Conservation (phyloP, 1,140 invertebrate genomes). For the Pantala flavescens region DNA sequence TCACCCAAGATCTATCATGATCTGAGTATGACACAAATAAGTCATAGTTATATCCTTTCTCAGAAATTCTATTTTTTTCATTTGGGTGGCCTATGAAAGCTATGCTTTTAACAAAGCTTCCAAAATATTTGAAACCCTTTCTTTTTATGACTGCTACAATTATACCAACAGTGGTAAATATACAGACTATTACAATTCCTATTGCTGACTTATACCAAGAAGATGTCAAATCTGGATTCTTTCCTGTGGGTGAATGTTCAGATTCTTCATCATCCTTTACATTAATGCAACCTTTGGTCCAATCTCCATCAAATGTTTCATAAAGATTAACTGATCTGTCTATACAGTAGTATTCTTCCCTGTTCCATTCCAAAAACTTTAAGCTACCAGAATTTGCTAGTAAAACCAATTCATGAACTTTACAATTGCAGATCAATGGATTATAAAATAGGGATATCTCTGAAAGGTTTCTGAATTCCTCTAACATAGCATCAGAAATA, state of each 20-base stretch:
- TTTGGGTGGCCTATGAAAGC: constrained; percentile 36
- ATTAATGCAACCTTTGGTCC: constrained; percentile 20
- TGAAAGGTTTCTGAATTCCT: constrained; percentile 32
- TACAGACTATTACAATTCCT: constrained; percentile 31
- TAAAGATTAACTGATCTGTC: background rate
- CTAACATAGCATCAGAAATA: constrained; percentile 11
- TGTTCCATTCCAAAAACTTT: background rate
- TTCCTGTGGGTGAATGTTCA: constrained; percentile 21
- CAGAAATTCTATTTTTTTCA: constrained; percentile 29
- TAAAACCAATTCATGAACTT: constrained; percentile 34
- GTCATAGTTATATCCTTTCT: constrained; percentile 38
- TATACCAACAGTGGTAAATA: background rate
- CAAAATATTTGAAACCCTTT: constrained; percentile 42
- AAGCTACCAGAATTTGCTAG: background rate
- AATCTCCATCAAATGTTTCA: background rate
- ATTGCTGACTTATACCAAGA: constrained; percentile 31
- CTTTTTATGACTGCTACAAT: constrained; percentile 19
- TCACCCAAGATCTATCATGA: constrained; percentile 45
- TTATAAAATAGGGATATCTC: constrained; percentile 39
- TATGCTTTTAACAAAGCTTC: constrained; percentile 42
- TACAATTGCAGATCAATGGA: constrained; percentile 42
- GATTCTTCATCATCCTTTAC: background rate
- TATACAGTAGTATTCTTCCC: background rate
- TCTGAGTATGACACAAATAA: constrained; percentile 53
- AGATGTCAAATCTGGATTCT: constrained; percentile 28